phyloP scores from a whole-genome alignment of 2,113 vertebrate species.

The Cervus canadensis region DNA sequence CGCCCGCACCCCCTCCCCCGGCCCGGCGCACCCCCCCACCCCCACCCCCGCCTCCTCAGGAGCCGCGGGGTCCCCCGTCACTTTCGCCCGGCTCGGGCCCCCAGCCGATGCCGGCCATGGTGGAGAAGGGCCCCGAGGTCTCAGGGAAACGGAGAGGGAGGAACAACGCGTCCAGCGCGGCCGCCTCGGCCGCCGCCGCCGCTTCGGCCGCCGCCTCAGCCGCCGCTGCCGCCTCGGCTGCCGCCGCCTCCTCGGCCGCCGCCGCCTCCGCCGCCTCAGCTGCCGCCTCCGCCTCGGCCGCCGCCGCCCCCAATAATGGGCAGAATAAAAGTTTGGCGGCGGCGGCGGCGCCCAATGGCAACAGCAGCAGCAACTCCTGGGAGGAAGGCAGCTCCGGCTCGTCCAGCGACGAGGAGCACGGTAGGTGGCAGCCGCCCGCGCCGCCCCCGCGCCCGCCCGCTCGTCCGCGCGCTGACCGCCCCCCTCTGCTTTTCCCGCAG shows the following conservation, averaged over 20 bases:
- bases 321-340: constrained; percentile 88
- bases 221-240: background rate
- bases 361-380: constrained; percentile 88
- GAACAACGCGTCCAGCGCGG: too few species aligned
- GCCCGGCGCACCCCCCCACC: too few species aligned
- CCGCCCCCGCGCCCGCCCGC: background rate
- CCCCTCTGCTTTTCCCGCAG: constrained; percentile 74
- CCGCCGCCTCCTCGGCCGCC: constrained; percentile 56
- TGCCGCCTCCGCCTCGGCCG: constrained; percentile 40
- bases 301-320: constrained; percentile 74
- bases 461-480: background rate
- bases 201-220: constrained; percentile 53
- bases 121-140: too few species aligned
- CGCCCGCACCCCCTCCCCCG: too few species aligned
- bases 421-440: constrained; percentile 78
- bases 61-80: too few species aligned
- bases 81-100: too few species aligned
- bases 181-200: constrained; percentile 56
- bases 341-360: constrained; percentile 84
- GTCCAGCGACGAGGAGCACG: constrained; percentile 95
- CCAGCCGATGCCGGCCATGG: too few species aligned
- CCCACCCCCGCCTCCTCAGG: too few species aligned
- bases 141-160: too few species aligned
- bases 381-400: constrained; percentile 93
- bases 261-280: constrained; percentile 48